Base-by-base conservation (phyloP, 2,888 invertebrate species). In the Megamerina dolium region DNA sequence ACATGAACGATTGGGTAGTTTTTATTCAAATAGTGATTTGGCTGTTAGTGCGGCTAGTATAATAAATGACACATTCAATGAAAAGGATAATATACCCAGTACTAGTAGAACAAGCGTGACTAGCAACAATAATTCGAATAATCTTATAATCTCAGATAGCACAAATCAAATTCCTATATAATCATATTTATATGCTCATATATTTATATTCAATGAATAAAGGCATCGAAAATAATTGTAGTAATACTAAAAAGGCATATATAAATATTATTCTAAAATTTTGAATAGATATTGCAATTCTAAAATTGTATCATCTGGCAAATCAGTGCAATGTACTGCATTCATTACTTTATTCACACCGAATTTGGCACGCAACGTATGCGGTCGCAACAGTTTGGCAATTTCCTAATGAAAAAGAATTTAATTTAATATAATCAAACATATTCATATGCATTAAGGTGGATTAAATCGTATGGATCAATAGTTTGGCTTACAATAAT, bases 251-350 rank as follows among this genome's bases (percentile, higher is more conserved):
- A 36, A n/a, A 16, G 36, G 13, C 26, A 5, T 14, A 21, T 21
- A 23, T 18, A 13, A 17, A 32, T 21, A 31, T 45, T 49, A 66
- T 36, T 66, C 61, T 27, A 84, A 66, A 59, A 87, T 83, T 72
- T 84, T 85, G 64, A 87, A 87, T 66, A 87, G 81, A 69, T 86
- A 86, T 69, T 86, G 85, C 41, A 86, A 75, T 77, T 95, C 95
- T 41, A 91, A 70, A 19, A 80, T 63, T 1, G 87, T 86, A 73
- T 95, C 94, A 64, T 93, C 92, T 0, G 85, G 79, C 43, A 95
- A 75, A 75, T 95, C 95, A 17, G 95, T 94, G 65, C 94, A 94
- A 68, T 95, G 95, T 6, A 95, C 75, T 4, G 88, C 93, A 73
- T 95, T 95, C 62, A 83, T 79, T 17, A 89, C 80, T 73, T 86